Percentiles rank a stretch among this genome's conserved stretches.
phyloP scores from a whole-genome alignment of 2,888 invertebrate genomes.

The Drosophila eohydei region DNA sequence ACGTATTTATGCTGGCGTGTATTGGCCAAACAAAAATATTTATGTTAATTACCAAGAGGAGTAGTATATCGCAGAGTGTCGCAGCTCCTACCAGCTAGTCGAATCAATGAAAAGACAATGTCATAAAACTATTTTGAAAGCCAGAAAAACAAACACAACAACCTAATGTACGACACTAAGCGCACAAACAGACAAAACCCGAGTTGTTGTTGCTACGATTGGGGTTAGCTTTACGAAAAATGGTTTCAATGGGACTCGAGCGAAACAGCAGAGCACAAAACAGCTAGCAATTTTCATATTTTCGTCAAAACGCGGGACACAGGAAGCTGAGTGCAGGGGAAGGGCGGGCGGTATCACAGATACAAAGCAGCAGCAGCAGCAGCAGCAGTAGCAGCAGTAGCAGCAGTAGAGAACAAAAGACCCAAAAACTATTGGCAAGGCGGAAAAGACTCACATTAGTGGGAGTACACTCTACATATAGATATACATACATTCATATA shows the following conservation, averaged over 20 bases:
- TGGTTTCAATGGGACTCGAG: constrained; percentile 17
- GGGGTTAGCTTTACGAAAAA: constrained; percentile 31
- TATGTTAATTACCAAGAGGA: constrained; percentile 58
- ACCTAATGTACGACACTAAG: constrained; percentile 52
- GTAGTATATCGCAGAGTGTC: constrained; percentile 23
- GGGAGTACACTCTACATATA: constrained; percentile 16
- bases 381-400: constrained; percentile 25
- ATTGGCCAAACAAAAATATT: constrained; percentile 14
- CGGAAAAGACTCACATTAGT: constrained; percentile 52
- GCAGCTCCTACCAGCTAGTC: constrained; percentile 10
- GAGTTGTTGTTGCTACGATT: constrained; percentile 29
- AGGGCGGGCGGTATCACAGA: constrained; percentile 4
- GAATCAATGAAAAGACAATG: constrained; percentile 55
- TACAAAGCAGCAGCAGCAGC: constrained; percentile 18
- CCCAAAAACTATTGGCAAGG: constrained; percentile 34
- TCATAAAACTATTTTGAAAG: constrained; percentile 60
- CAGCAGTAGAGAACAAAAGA: constrained; percentile 37
- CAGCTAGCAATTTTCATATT: constrained; percentile 68
- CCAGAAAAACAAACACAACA: constrained; percentile 50
- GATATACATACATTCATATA: neutral
- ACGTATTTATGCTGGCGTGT: neutral
- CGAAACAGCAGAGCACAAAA: constrained; percentile 25
- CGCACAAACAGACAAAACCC: constrained; percentile 38
- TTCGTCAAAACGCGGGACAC: constrained; percentile 48
- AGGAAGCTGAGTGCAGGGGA: constrained; percentile 37